Percentiles rank a stretch among this genome's conserved stretches.
phyloP scores from a whole-genome alignment of 1,140 invertebrate species.

The Musca vetustissima region DNA sequence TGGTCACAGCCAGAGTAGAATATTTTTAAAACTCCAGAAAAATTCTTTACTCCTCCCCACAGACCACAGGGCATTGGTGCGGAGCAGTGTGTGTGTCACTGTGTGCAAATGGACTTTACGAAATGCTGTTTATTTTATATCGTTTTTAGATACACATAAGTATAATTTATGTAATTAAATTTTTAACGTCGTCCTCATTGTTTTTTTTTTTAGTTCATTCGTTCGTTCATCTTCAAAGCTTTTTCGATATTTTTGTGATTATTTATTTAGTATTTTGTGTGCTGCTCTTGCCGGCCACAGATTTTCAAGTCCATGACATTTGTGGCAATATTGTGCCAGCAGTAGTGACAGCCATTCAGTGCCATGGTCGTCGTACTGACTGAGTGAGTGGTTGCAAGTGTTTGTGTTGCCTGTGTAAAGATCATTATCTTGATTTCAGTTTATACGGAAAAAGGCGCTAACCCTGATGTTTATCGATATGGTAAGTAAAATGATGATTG shows the following conservation, averaged over 20 bases:
- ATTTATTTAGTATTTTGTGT: background rate
- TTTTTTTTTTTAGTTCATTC: too few species aligned
- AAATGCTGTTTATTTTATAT: too few species aligned
- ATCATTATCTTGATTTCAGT: too few species aligned
- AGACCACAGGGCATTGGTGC: background rate
- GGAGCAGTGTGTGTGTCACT: too few species aligned
- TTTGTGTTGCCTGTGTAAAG: too few species aligned
- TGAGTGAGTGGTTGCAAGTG: too few species aligned
- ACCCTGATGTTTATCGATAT: conserved; percentile 24
- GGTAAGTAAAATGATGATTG: conserved; percentile 8
- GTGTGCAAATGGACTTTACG: too few species aligned
- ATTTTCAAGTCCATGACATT: too few species aligned
- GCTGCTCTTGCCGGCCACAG: background rate
- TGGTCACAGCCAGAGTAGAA: conserved; percentile 2
- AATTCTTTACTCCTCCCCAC: conserved; percentile 18
- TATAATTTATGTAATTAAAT: conserved; percentile 25
- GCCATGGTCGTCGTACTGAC: background rate
- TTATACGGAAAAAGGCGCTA: conserved; percentile 13
- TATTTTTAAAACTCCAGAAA: conserved; percentile 17
- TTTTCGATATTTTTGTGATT: background rate
- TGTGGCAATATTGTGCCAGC: too few species aligned
- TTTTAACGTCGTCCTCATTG: background rate
- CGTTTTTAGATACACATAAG: background rate
- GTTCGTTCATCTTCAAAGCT: background rate
- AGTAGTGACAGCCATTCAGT: too few species aligned